These are phyloP conservation scores for Halcyon leucocephala DNA, from an alignment of 2,797 vertebrate genomes.

Conservation along the genomic window DNA sequence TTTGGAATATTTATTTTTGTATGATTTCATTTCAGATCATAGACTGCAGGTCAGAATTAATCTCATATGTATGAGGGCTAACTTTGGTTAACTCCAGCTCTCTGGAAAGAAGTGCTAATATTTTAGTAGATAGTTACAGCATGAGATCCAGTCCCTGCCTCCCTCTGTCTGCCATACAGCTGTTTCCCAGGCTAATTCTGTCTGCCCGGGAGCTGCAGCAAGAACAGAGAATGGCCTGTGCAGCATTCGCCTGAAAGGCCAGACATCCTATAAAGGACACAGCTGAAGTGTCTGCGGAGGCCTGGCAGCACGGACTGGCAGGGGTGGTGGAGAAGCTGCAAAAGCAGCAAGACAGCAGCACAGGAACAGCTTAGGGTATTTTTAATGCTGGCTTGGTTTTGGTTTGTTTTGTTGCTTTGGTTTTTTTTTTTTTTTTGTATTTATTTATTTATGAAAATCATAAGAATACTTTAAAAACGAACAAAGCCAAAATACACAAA, in stretches of 20 bases:
- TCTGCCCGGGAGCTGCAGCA: background rate
- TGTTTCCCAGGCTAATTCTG: slow-evolving; percentile 7
- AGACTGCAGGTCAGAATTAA: slow-evolving; percentile 1
- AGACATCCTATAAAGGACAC: background rate
- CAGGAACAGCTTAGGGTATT: fast-evolving
- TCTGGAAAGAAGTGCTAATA: background rate
- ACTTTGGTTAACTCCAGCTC: background rate
- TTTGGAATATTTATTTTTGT: slow-evolving; percentile 12
- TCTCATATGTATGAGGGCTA: background rate
- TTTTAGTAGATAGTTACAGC: background rate
- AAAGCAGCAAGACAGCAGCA: background rate
- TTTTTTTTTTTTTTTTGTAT: too few relatives aligned
- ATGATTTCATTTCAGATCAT: background rate
- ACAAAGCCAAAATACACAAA: background rate
- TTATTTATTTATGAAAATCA: too few relatives aligned
- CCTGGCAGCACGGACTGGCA: background rate
- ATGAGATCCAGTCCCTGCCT: background rate
- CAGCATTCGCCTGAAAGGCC: background rate
- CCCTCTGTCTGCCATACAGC: background rate
- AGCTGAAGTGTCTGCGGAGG: background rate
- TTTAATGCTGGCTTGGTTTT: background rate
- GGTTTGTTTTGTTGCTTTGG: too few relatives aligned
- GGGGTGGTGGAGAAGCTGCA: fast-evolving
- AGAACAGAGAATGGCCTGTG: background rate
- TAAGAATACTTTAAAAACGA: background rate